phyloP scores from a whole-genome alignment of 2,888 invertebrate genomes.

The Anodontia alba region DNA sequence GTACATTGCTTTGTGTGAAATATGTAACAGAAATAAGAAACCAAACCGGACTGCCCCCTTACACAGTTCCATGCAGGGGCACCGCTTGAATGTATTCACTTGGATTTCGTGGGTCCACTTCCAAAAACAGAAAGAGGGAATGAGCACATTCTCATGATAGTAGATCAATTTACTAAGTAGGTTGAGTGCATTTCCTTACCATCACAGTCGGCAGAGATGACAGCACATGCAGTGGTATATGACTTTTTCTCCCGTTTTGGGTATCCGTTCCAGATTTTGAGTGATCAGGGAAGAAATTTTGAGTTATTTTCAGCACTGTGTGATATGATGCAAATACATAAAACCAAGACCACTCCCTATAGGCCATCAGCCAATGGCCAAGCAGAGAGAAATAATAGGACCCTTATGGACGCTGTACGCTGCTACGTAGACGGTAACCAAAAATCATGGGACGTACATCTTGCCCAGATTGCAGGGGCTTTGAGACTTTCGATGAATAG shows the following conservation, averaged over 20 bases:
- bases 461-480: neutral
- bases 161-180: neutral
- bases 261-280: neutral
- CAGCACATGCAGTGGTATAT: slow-evolving; percentile 2
- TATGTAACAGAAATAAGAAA: slow-evolving; percentile 1
- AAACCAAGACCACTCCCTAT: slow-evolving; percentile 6
- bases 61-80: neutral
- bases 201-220: too few species aligned
- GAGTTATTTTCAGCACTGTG: neutral
- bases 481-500: neutral
- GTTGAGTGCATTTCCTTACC: neutral
- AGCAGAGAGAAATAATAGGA: neutral
- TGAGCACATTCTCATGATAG: neutral
- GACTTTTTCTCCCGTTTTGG: neutral
- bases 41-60: neutral
- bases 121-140: neutral
- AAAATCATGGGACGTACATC: neutral
- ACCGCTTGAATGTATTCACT: neutral
- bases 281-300: neutral
- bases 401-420: slow-evolving; percentile 3
- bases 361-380: slow-evolving; percentile 4
- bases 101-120: slow-evolving; percentile 4
- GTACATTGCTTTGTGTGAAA: neutral
- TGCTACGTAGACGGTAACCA: neutral
- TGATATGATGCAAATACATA: neutral